Percentiles rank a stretch among this genome's conserved stretches.
Evolutionary conservation across 2,888 invertebrate genomes (phyloP).

Genomic region (Megamerina dolium): DNA sequence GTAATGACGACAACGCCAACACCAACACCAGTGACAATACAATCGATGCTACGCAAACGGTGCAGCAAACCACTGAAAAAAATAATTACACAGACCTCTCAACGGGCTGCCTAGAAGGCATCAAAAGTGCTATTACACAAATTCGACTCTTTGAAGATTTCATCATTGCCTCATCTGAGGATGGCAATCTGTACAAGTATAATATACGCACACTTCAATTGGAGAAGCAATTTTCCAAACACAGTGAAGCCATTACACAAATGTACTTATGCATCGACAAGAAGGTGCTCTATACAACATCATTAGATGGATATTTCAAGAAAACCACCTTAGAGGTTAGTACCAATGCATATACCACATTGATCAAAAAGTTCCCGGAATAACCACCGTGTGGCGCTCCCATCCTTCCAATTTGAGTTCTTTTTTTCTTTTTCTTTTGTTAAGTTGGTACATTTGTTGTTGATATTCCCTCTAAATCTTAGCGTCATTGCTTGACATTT

Average conservation of each 20-base stretch:
- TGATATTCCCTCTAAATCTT: no score
- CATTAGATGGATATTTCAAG: slow-evolving; percentile 44
- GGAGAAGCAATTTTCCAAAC: slow-evolving; percentile 40
- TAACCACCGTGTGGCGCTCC: no score
- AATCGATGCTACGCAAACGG: neutral
- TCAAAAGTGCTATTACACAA: slow-evolving; percentile 39
- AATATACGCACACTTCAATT: slow-evolving; percentile 34
- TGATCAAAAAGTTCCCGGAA: no score
- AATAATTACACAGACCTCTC: slow-evolving; percentile 25
- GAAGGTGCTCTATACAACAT: slow-evolving; percentile 39
- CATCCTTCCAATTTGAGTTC: no score
- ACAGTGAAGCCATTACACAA: slow-evolving; percentile 45
- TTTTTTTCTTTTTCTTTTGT: neutral
- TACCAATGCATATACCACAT: no score
- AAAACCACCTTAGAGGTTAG: slow-evolving; percentile 42
- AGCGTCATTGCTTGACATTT: no score
- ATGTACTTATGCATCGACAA: slow-evolving; percentile 35
- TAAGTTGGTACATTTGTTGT: no score
- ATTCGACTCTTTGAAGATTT: slow-evolving; percentile 34
- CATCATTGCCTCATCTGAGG: slow-evolving; percentile 44
- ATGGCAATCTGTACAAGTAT: slow-evolving; percentile 45
- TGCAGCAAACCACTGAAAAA: slow-evolving; percentile 5
- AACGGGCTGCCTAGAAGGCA: slow-evolving; percentile 29
- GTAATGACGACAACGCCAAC: neutral
- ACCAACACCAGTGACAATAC: neutral